Evolutionary conservation across 2,797 vertebrate genomes (phyloP).

Genomic region (Anolis apletophallus): DNA sequence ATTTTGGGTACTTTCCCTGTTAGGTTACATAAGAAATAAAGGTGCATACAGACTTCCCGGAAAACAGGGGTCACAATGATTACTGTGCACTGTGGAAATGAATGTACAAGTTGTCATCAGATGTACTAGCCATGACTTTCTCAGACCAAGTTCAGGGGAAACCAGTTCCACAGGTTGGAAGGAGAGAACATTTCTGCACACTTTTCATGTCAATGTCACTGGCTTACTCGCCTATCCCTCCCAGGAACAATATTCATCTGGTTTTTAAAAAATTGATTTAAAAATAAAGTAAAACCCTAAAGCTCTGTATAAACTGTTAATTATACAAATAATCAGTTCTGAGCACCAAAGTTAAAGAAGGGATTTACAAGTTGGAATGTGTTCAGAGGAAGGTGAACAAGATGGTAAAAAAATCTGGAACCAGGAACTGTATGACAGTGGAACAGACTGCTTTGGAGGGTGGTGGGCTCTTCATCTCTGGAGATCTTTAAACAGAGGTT

Average conservation of each 20-base stretch:
- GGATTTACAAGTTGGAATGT: too few species aligned
- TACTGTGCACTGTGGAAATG: background rate
- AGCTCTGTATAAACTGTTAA: background rate
- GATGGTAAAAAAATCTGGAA: too few species aligned
- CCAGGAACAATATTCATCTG: background rate
- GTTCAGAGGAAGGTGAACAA: too few species aligned
- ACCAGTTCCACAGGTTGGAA: background rate
- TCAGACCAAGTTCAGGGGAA: background rate
- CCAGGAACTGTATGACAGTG: too few species aligned
- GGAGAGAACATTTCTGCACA: background rate
- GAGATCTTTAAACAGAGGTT: too few species aligned
- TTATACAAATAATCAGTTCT: background rate
- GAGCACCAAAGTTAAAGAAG: too few species aligned
- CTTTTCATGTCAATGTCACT: background rate
- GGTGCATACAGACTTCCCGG: background rate
- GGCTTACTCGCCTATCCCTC: background rate
- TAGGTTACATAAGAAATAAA: conserved; percentile 45
- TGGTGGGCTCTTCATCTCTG: too few species aligned
- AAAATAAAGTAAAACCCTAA: background rate
- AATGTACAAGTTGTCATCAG: background rate
- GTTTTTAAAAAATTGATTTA: background rate
- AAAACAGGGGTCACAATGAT: background rate
- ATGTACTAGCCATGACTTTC: background rate
- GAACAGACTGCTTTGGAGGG: too few species aligned
- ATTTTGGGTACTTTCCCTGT: conserved; percentile 50